These are phyloP conservation scores for Barnardius zonarius DNA, from an alignment of 2,113 vertebrate genomes.

Conservation along the genomic window DNA sequence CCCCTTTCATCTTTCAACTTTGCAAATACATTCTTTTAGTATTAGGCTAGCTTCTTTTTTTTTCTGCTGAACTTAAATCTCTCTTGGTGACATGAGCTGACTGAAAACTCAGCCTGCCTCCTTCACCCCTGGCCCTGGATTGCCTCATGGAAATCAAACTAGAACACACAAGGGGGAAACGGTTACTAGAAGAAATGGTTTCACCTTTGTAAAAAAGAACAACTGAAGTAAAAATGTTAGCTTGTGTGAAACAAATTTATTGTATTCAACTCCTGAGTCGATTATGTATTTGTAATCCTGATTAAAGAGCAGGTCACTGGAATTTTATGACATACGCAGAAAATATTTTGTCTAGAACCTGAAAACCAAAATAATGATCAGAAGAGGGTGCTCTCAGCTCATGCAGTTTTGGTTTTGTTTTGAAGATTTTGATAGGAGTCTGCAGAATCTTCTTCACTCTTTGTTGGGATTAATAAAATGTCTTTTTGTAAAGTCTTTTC, in stretches of 20 bases:
- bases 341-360: neutral
- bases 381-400: slow-evolving; percentile 63
- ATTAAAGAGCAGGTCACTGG: neutral
- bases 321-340: neutral
- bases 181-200: neutral
- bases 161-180: neutral
- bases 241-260: neutral
- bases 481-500: neutral
- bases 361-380: slow-evolving; percentile 21
- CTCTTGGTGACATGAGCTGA: neutral
- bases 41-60: neutral
- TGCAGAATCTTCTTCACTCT: neutral
- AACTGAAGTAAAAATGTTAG: neutral
- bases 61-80: neutral
- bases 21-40: neutral
- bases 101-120: neutral
- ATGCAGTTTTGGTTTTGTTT: neutral
- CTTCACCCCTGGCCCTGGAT: neutral
- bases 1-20: neutral
- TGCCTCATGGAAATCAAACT: neutral
- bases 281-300: neutral
- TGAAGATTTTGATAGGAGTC: neutral
- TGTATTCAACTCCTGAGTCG: neutral
- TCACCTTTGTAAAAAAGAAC: neutral
- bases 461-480: neutral